Conservation (phyloP, 2,888 invertebrate genomes). For the Drosophila atripex region DNA sequence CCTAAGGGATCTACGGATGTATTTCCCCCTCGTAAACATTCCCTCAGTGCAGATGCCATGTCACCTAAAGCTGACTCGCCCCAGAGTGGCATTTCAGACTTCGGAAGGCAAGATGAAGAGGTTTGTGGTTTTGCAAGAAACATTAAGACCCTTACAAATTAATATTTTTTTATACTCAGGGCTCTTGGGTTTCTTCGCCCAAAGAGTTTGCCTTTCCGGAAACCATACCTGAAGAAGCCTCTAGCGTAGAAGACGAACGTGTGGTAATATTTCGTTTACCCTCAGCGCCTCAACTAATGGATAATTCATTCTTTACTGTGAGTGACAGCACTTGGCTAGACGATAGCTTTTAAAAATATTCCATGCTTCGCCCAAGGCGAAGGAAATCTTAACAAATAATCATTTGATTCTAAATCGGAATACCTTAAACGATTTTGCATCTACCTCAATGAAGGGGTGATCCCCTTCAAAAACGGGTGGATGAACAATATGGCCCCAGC, state of each 20-base stretch:
- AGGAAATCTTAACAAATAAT: too few species aligned
- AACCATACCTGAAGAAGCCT: constrained; percentile 96
- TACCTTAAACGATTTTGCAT: too few species aligned
- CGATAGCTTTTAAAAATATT: too few species aligned
- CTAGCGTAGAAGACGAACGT: constrained; percentile 95
- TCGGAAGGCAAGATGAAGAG: constrained; percentile 83
- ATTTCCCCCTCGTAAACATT: constrained; percentile 89
- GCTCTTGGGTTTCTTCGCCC: constrained; percentile 92
- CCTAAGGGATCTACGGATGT: constrained; percentile 87
- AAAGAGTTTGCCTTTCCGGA: constrained; percentile 95
- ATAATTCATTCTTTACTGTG: constrained; percentile 92
- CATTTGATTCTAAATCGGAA: too few species aligned
- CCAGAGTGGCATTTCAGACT: constrained; percentile 82
- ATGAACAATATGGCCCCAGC: too few species aligned
- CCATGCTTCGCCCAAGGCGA: too few species aligned
- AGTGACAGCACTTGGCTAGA: not conserved
- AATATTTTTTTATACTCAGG: constrained; percentile 81
- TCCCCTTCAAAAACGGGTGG: too few species aligned
- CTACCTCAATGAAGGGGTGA: too few species aligned
- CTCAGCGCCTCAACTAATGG: constrained; percentile 89
- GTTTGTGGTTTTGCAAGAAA: constrained; percentile 42
- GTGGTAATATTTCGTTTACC: constrained; percentile 94
- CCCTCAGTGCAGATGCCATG: constrained; percentile 76
- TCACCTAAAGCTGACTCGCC: constrained; percentile 83
- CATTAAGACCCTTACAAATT: constrained; percentile 3